Base-by-base conservation (phyloP, 2,888 invertebrate genomes). In the Tetropium fuscum region DNA sequence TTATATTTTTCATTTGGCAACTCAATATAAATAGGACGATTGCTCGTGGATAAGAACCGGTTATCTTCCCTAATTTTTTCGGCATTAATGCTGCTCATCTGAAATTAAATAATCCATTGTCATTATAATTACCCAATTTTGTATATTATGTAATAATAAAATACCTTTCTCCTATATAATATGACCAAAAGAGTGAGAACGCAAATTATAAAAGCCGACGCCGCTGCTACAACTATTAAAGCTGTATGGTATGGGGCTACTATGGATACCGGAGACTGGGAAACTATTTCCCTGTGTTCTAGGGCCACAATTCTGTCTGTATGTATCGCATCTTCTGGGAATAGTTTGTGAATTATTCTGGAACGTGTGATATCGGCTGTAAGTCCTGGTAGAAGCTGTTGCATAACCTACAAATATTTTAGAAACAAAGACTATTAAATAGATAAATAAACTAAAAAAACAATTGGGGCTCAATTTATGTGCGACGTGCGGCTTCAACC, bases 141-240 rank as follows among this genome's bases (percentile, higher is more conserved):
- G n/a, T 27, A 3, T 27, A 6, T 27, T 7, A 6, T 40, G 16
- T 19, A 8, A 8, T 19, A 8, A 13, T n/a, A 16, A 70, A 66
- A 63, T 69, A 84, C 85, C 79, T 87, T 87, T 74, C 87, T 85
- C 7, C 90, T 87, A 78, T 93, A 92, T 8, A 93, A 81, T 85
- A 92, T 88, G 1, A 93, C 85, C 8, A 92, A 84, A 2, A 93
- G 87, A 19, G 91, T 87, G 13, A 93, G 84, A 13, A 92, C 88
- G 76, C 91, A 91, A 76, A 93, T 91, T 55, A 93, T 86, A 74
- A 93, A 92, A 0, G 92, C 91, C 2, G 92, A 92, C 4, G 90
- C 90, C 0, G 91, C 91, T 16, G 90, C 91, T 49, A 92, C 83
- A 10, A 92, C 90, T 69, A 93, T 88, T 13, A 92, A 84, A 34